A percentile compares a stretch with the other conserved stretches of the same genome.
phyloP scores from a whole-genome alignment of 2,113 vertebrate genomes.

The mouse (Mus musculus) region DNA sequence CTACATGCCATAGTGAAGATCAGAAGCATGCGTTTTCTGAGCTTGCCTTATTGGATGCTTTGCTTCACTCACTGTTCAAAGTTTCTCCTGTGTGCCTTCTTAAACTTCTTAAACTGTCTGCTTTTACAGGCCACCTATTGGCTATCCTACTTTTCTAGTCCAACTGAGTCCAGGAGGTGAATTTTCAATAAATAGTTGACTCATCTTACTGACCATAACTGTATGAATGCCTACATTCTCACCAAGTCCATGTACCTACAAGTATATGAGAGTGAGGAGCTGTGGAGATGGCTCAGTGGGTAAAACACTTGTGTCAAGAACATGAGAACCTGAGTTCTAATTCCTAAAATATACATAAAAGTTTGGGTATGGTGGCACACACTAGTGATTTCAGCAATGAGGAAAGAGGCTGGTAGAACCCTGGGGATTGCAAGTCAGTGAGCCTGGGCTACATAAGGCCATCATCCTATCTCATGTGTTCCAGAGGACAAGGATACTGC shows the following conservation, averaged over 20 bases:
- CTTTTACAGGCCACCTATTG: too few species aligned
- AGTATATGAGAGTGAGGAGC: too few species aligned
- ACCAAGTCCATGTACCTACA: not conserved
- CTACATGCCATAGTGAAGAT: not conserved
- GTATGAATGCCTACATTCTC: not conserved
- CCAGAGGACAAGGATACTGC: not conserved
- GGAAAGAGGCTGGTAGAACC: not conserved
- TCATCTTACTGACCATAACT: not conserved
- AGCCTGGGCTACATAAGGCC: not conserved
- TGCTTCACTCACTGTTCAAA: not conserved
- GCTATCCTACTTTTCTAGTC: not conserved
- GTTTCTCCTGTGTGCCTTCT: not conserved
- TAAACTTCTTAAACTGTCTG: not conserved
- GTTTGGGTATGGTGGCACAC: not conserved
- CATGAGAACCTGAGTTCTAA: not conserved
- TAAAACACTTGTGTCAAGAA: not conserved
- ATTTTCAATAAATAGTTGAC: not conserved
- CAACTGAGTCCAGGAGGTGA: not conserved
- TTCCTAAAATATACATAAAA: not conserved
- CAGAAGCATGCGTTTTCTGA: not conserved
- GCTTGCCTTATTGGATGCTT: not conserved
- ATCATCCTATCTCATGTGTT: not conserved
- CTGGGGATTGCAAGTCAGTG: too few species aligned
- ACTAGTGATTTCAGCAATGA: not conserved
- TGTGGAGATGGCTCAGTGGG: not conserved